phyloP scores from a whole-genome alignment of 2,113 vertebrate species.

The Artemisiospiza belli region DNA sequence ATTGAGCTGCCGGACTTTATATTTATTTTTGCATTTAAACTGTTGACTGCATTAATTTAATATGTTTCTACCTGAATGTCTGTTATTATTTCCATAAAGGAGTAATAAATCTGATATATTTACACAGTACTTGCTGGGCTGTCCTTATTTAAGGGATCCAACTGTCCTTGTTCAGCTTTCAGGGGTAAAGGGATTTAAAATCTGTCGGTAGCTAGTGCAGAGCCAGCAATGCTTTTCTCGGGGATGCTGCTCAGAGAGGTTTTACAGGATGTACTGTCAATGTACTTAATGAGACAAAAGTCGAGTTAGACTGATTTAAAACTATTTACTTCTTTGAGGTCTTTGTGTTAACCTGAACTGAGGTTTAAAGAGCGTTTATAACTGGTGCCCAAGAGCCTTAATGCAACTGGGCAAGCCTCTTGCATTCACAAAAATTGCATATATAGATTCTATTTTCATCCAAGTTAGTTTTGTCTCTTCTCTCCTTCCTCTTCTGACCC shows the following conservation, averaged over 20 bases:
- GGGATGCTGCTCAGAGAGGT: neutral
- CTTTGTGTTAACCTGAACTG: neutral
- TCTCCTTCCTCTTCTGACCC: neutral
- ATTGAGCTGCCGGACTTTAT: slow-evolving; percentile 66
- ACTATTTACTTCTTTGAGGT: neutral
- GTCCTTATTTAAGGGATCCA: neutral
- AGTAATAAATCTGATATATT: slow-evolving; percentile 81
- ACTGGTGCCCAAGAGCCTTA: neutral
- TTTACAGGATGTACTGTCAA: neutral
- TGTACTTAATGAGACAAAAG: neutral
- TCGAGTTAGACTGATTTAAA: neutral
- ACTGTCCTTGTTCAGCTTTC: neutral
- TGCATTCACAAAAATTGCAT: accelerated
- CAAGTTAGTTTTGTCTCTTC: neutral
- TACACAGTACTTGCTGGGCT: slow-evolving; percentile 63
- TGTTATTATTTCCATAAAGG: slow-evolving; percentile 72
- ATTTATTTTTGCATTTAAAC: slow-evolving; percentile 84
- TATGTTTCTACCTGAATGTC: slow-evolving; percentile 78
- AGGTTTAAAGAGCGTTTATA: accelerated
- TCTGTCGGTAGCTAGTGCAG: accelerated
- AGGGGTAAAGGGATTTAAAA: neutral
- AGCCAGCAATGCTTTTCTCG: neutral
- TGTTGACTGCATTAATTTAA: slow-evolving; percentile 77
- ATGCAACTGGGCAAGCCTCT: neutral
- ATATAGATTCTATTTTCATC: neutral